Evolutionary conservation across 2,888 invertebrate species (phyloP).

Genomic region (Drosophila pseudotakahashii): DNA sequence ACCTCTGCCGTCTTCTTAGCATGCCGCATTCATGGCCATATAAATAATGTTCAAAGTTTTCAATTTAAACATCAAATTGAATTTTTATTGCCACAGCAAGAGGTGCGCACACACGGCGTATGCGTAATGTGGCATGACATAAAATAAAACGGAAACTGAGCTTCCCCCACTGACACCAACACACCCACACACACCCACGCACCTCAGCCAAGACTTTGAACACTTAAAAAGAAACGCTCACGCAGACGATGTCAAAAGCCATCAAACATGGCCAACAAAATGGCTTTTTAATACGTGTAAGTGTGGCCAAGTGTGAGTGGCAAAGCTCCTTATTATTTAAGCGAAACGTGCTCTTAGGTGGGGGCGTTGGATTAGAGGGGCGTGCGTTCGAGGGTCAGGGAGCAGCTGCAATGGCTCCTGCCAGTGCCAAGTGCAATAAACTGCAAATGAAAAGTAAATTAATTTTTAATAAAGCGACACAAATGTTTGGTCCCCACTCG

Average conservation of each 20-base stretch:
- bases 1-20: constrained; percentile 16
- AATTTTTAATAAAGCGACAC: constrained; percentile 76
- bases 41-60: constrained; percentile 52
- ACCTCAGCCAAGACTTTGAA: constrained; percentile 44
- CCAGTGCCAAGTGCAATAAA: constrained; percentile 73
- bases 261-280: constrained; percentile 71
- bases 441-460: constrained; percentile 80
- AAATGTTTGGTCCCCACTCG: constrained; percentile 45
- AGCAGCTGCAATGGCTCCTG: constrained; percentile 58
- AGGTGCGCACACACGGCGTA: constrained; percentile 52
- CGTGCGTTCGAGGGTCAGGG: background rate
- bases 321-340: constrained; percentile 65
- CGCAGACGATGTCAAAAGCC: constrained; percentile 61
- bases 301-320: constrained; percentile 54
- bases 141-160: constrained; percentile 50
- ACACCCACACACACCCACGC: constrained; percentile 1
- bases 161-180: background rate
- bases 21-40: constrained; percentile 36
- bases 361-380: constrained; percentile 15
- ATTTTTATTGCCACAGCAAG: constrained; percentile 55
- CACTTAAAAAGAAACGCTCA: constrained; percentile 40
- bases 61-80: constrained; percentile 72
- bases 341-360: constrained; percentile 34
- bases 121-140: constrained; percentile 56
- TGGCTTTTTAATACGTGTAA: constrained; percentile 75